Conservation (phyloP, 1,140 invertebrate genomes). For the Mycetomoellerius zeteki region DNA sequence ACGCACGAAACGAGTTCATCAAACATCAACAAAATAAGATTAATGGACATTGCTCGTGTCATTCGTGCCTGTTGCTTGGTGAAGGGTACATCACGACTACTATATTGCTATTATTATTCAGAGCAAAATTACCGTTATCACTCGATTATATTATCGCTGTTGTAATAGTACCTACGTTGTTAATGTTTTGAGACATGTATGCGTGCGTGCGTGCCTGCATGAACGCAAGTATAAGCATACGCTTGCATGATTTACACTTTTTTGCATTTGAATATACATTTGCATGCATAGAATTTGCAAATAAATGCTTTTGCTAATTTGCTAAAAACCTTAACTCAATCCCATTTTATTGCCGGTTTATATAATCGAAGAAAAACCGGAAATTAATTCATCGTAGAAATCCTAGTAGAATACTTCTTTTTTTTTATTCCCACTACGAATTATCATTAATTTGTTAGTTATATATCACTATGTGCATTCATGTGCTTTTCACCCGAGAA, state of each 20-base stretch:
- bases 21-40: neutral
- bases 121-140: constrained; percentile 48
- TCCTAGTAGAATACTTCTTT: neutral
- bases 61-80: constrained; percentile 73
- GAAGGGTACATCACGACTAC: constrained; percentile 64
- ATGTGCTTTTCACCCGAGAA: neutral
- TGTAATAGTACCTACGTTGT: constrained; percentile 47
- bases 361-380: neutral
- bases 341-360: neutral
- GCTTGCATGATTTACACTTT: neutral
- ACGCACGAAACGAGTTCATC: constrained; percentile 17
- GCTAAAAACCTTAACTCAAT: neutral
- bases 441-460: constrained; percentile 11
- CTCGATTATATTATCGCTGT: constrained; percentile 44
- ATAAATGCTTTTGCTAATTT: constrained; percentile 10
- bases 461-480: neutral
- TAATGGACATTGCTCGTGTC: constrained; percentile 47
- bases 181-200: constrained; percentile 17
- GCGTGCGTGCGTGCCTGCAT: neutral
- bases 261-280: constrained; percentile 3
- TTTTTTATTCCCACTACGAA: neutral
- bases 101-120: neutral
- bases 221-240: constrained; percentile 21
- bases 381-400: neutral
- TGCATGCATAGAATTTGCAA: constrained; percentile 34